phyloP scores from a whole-genome alignment of 2,113 vertebrate genomes.

The Rhagologus leucostigma region DNA sequence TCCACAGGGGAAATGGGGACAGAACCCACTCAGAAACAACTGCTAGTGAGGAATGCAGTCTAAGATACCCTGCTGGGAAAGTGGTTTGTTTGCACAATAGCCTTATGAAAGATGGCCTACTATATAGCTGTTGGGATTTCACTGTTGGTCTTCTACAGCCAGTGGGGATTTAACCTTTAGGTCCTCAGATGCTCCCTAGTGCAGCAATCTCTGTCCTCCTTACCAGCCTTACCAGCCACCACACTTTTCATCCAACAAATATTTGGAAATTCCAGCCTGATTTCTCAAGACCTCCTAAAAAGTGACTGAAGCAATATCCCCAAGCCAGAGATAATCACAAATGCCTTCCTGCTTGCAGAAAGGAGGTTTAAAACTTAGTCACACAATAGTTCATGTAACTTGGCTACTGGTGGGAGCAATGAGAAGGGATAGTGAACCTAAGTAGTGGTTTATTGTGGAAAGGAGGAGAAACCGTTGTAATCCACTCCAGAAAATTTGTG shows the following conservation, averaged over 20 bases:
- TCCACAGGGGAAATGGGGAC: neutral
- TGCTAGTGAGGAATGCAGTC: neutral
- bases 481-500: neutral
- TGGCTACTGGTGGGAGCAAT: neutral
- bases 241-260: neutral
- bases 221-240: neutral
- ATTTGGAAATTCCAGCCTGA: neutral
- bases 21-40: neutral
- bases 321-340: neutral
- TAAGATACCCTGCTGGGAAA: neutral
- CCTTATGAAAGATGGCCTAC: neutral
- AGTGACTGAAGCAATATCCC: conserved; percentile 8
- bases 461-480: neutral
- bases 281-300: conserved; percentile 36
- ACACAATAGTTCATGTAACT: neutral
- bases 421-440: neutral
- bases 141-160: neutral
- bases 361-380: neutral
- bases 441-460: fast-evolving
- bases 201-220: neutral
- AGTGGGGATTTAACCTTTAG: neutral
- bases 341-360: neutral
- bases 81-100: conserved; percentile 26
- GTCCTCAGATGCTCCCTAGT: neutral
- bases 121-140: neutral